A percentile compares a stretch with the other conserved stretches of the same genome.
These are phyloP conservation scores for Delphinus delphis DNA, from an alignment of 2,113 vertebrate species.

Conservation along the genomic window DNA sequence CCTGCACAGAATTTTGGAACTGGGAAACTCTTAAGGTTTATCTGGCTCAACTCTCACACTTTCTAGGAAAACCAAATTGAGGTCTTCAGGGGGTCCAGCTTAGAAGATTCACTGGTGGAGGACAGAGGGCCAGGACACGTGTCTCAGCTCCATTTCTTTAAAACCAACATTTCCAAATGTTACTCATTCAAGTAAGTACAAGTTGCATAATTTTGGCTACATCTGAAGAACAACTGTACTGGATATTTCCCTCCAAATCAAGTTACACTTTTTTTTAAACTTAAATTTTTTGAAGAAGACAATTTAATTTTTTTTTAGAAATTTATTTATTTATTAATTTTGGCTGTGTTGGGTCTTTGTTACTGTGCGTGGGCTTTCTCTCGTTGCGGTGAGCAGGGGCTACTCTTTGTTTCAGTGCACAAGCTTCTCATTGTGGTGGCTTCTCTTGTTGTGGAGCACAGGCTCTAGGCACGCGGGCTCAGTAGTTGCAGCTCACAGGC, in stretches of 20 bases:
- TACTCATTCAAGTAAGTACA: neutral
- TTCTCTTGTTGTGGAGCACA: too few species aligned
- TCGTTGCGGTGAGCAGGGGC: too few species aligned
- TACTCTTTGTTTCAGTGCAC: too few species aligned
- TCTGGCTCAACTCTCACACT: neutral
- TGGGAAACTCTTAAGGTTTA: neutral
- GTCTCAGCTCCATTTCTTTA: neutral
- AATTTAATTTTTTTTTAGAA: neutral
- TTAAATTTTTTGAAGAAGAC: neutral
- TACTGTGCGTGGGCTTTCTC: too few species aligned
- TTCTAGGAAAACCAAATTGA: neutral
- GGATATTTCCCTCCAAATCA: neutral
- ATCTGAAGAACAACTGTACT: neutral
- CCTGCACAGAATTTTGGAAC: neutral
- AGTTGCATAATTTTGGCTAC: neutral
- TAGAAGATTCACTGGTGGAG: neutral
- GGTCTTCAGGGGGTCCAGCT: neutral
- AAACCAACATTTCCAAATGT: neutral
- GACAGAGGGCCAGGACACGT: neutral
- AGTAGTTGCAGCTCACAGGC: too few species aligned
- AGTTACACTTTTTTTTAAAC: neutral
- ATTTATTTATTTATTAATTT: too few species aligned
- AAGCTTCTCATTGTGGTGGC: too few species aligned
- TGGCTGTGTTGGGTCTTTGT: too few species aligned
- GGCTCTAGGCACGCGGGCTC: too few species aligned